phyloP scores from a whole-genome alignment of 2,797 vertebrate species.

The Premnoplex brunnescens region DNA sequence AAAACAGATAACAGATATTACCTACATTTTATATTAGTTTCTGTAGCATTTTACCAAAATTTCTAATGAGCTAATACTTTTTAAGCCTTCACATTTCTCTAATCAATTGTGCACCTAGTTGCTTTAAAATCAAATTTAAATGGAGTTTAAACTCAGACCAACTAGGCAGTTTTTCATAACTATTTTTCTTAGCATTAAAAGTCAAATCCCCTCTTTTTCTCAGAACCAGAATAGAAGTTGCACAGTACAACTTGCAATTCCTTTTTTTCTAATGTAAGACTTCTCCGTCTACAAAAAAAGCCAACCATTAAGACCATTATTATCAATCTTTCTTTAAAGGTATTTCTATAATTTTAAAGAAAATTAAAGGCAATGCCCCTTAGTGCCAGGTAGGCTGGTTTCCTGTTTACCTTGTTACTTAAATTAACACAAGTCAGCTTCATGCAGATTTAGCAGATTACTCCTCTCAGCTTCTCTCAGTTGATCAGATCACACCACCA shows the following conservation, averaged over 20 bases:
- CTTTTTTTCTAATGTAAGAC: not conserved
- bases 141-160: not conserved
- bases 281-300: accelerated
- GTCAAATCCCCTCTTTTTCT: not conserved
- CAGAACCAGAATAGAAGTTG: not conserved
- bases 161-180: not conserved
- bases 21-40: not conserved
- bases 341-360: not conserved
- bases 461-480: not conserved
- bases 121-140: not conserved
- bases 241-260: not conserved
- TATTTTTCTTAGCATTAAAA: not conserved
- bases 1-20: not conserved
- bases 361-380: not conserved
- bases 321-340: not conserved
- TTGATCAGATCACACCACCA: not conserved
- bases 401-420: not conserved
- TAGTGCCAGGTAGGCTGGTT: not conserved
- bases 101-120: not conserved
- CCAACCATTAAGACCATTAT: not conserved
- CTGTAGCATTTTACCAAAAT: not conserved
- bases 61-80: not conserved
- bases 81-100: not conserved
- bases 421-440: not conserved
- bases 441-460: not conserved